Conservation (phyloP, 2,113 vertebrate species). For the Sturnus vulgaris region DNA sequence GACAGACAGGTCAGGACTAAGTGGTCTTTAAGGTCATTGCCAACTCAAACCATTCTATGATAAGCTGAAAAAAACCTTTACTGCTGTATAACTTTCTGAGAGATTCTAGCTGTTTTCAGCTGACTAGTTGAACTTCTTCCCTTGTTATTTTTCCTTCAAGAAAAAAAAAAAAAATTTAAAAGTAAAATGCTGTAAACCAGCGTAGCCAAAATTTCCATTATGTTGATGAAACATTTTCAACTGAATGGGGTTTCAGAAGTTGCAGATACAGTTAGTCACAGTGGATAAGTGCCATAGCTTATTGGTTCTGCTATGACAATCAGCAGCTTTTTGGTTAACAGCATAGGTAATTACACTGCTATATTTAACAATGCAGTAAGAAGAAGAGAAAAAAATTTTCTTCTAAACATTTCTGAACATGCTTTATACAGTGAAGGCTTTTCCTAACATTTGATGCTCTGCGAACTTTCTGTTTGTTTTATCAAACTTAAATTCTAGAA, state of each 20-base stretch:
- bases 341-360: neutral
- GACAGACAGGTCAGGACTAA: too few species aligned
- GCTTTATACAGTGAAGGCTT: neutral
- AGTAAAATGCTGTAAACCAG: neutral
- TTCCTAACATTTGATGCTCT: neutral
- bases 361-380: neutral
- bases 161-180: neutral
- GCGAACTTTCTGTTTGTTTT: neutral
- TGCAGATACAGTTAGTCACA: slow-evolving; percentile 26
- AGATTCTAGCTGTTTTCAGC: neutral
- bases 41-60: neutral
- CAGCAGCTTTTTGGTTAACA: neutral
- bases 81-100: neutral
- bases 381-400: neutral
- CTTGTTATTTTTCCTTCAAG: neutral
- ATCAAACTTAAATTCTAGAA: neutral
- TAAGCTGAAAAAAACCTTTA: neutral
- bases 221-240: neutral
- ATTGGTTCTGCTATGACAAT: slow-evolving; percentile 32
- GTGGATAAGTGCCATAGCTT: slow-evolving; percentile 8
- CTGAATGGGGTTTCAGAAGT: neutral
- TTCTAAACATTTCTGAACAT: neutral
- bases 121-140: neutral
- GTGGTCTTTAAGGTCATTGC: neutral
- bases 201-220: neutral